These are phyloP conservation scores for Oscarella lobularis DNA, from an alignment of 37 sponge, comb jelly and placozoan genomes.

Conservation along the genomic window DNA sequence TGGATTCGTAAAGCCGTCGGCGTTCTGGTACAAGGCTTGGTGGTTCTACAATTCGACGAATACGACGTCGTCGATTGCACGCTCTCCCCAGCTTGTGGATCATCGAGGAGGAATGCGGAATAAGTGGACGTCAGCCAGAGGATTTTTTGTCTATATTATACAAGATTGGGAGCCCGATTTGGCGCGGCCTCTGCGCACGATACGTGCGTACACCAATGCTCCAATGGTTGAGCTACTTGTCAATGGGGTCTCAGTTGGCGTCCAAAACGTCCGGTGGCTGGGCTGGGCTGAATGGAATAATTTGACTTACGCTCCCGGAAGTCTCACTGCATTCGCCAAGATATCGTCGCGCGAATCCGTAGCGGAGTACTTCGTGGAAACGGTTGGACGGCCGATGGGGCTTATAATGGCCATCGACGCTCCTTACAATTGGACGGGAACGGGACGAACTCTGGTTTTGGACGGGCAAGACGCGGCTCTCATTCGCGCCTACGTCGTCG, in stretches of 20 bases:
- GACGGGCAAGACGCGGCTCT: constrained; percentile 46
- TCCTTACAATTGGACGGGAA: constrained; percentile 21
- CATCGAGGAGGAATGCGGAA: neutral
- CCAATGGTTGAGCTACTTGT: constrained; percentile 30
- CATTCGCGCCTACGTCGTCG: constrained; percentile 30
- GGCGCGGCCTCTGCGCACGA: constrained; percentile 8
- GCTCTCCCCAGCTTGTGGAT: neutral
- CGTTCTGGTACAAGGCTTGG: constrained; percentile 38
- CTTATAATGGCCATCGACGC: constrained; percentile 14
- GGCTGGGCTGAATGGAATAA: constrained; percentile 37
- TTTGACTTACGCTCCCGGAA: constrained; percentile 16
- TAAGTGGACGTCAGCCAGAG: neutral
- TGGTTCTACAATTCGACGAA: constrained; percentile 23
- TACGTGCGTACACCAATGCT: constrained; percentile 41
- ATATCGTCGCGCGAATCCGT: neutral
- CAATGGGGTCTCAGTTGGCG: constrained; percentile 31
- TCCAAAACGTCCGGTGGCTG: constrained; percentile 12
- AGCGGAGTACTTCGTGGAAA: constrained; percentile 21
- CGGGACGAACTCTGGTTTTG: constrained; percentile 30
- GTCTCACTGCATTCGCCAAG: constrained; percentile 18
- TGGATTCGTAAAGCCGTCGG: constrained; percentile 40
- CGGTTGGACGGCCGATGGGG: constrained; percentile 13
- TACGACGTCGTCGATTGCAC: constrained; percentile 1
- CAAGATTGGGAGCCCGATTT: constrained; percentile 19
- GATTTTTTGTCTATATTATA: constrained; percentile 29